These are phyloP conservation scores for Drosophila picticornis DNA, from an alignment of 2,888 invertebrate species.

Conservation along the genomic window DNA sequence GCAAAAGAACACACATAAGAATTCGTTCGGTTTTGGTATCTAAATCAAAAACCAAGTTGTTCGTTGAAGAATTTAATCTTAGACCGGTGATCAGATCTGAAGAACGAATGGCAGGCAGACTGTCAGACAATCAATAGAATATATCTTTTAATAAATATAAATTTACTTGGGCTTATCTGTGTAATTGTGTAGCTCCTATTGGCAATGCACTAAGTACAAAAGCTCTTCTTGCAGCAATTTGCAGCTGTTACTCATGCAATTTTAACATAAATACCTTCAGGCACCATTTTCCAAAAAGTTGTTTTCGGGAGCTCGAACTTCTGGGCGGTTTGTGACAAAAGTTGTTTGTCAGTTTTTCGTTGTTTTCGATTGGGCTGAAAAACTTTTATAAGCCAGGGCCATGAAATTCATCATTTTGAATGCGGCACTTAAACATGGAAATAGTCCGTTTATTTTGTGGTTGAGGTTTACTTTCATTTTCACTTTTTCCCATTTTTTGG, in stretches of 20 bases:
- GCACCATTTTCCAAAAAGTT: slow-evolving; percentile 10
- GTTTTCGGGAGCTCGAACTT: background rate
- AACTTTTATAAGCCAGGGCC: slow-evolving; percentile 31
- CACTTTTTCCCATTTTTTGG: background rate
- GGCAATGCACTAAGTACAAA: background rate
- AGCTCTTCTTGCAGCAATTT: background rate
- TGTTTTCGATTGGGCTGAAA: slow-evolving; percentile 8
- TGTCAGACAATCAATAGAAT: background rate
- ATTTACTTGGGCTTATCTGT: background rate
- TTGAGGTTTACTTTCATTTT: slow-evolving; percentile 7
- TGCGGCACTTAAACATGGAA: slow-evolving; percentile 47
- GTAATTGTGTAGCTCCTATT: background rate
- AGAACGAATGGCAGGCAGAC: background rate
- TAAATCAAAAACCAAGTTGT: background rate
- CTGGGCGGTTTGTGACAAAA: slow-evolving; percentile 7
- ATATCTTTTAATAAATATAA: background rate
- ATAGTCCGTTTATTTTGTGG: slow-evolving; percentile 44
- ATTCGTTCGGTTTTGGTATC: background rate
- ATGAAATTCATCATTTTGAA: slow-evolving; percentile 47
- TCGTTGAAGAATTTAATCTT: background rate
- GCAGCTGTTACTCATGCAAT: slow-evolving; percentile 6
- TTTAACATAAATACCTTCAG: background rate
- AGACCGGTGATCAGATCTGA: background rate
- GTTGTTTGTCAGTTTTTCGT: slow-evolving; percentile 9
- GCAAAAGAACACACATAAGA: background rate